phyloP scores from a whole-genome alignment of 2,113 vertebrate genomes.

The Colius striatus region DNA sequence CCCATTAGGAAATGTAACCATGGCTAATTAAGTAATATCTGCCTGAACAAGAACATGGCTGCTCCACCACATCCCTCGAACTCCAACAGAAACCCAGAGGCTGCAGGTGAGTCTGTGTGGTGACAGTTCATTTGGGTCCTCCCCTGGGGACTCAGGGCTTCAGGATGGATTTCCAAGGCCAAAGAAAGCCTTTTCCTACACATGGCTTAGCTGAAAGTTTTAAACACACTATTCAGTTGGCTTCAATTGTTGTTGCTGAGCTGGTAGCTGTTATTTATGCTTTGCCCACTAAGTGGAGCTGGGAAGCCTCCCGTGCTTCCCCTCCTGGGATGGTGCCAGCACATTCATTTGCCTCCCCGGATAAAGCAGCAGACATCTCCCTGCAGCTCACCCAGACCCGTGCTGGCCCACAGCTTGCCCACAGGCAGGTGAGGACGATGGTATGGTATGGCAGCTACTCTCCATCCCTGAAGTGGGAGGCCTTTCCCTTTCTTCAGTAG shows the following conservation, averaged over 20 bases:
- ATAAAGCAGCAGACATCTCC: background rate
- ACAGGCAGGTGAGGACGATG: background rate
- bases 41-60: background rate
- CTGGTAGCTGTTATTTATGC: conserved; percentile 18
- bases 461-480: rapidly evolving
- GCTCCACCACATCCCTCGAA: rapidly evolving
- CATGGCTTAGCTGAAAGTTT: background rate
- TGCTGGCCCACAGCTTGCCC: background rate
- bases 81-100: background rate
- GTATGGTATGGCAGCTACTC: background rate
- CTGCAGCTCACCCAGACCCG: background rate
- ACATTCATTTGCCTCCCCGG: background rate
- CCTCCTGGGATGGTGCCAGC: background rate
- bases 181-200: background rate
- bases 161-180: background rate
- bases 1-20: background rate
- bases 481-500: background rate
- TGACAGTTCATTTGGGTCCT: background rate
- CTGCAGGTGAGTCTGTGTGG: rapidly evolving
- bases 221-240: rapidly evolving
- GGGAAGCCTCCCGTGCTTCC: conserved; percentile 9
- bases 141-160: background rate
- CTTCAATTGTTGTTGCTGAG: background rate
- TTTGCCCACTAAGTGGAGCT: conserved; percentile 68
- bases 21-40: background rate